Evolutionary conservation across 2,888 invertebrate genomes (phyloP).

Genomic region (Blomia tropicalis): DNA sequence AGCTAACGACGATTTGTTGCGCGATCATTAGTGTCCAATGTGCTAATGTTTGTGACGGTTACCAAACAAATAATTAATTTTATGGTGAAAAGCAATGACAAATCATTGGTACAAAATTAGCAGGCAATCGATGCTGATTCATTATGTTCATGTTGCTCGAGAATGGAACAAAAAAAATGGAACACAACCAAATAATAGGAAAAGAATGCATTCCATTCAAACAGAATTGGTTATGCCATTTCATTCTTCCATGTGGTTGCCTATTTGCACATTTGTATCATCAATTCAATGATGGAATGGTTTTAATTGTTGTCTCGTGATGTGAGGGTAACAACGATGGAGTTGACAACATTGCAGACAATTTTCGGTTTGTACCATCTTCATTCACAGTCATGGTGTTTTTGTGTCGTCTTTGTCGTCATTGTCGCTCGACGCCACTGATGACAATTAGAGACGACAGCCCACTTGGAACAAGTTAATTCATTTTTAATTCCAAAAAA

Average conservation of each 20-base stretch:
- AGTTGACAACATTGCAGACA: not conserved
- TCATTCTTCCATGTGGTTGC: too few relatives aligned
- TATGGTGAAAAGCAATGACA: too few relatives aligned
- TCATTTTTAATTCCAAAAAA: conserved; percentile 10
- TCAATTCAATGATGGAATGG: not conserved
- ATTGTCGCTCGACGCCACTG: too few relatives aligned
- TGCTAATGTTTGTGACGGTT: not conserved
- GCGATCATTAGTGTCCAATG: not conserved
- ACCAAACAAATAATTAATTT: conserved; percentile 1
- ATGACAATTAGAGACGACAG: conserved; percentile 2
- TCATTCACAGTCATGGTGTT: too few relatives aligned
- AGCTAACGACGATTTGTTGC: conserved; percentile 3
- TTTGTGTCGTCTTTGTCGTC: too few relatives aligned
- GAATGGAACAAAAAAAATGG: too few relatives aligned
- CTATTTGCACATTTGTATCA: conserved; percentile 4
- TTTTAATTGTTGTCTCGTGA: conserved; percentile 13
- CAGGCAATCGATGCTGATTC: conserved; percentile 3
- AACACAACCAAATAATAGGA: too few relatives aligned
- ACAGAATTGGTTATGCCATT: too few relatives aligned
- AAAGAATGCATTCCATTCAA: too few relatives aligned
- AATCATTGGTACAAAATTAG: not conserved
- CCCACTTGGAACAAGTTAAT: conserved; percentile 4
- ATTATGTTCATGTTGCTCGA: too few relatives aligned
- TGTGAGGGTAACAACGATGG: not conserved
- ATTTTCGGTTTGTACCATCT: not conserved